phyloP scores from a whole-genome alignment of 2,888 invertebrate genomes.

The Loripinus fragilis region DNA sequence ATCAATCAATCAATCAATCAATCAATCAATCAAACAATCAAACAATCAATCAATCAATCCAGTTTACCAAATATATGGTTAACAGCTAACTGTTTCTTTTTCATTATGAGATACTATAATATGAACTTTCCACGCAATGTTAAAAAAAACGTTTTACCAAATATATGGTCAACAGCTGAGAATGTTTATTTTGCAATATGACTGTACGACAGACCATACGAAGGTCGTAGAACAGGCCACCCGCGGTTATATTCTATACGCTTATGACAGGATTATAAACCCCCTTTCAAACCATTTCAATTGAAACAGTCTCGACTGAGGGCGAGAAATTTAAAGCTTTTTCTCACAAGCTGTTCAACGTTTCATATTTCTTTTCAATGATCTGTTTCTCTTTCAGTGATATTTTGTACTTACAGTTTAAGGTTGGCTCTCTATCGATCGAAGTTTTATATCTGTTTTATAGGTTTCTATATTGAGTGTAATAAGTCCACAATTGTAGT shows the following conservation, averaged over 20 bases:
- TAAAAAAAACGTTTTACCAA: too few relatives aligned
- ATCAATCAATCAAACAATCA: too few relatives aligned
- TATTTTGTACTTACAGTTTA: conserved; percentile 14
- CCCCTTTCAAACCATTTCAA: conserved; percentile 3
- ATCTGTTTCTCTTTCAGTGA: background rate
- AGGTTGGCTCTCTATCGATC: conserved; percentile 1
- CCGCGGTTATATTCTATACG: background rate
- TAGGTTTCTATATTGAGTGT: background rate
- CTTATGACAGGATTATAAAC: conserved; percentile 14
- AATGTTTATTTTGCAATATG: background rate
- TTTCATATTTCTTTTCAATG: conserved; percentile 2
- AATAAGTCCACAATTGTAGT: too few relatives aligned
- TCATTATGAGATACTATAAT: too few relatives aligned
- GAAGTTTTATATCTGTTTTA: background rate
- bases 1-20: too few relatives aligned
- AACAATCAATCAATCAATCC: too few relatives aligned
- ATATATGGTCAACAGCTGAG: too few relatives aligned
- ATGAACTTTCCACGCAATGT: too few relatives aligned
- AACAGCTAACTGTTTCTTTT: too few relatives aligned
- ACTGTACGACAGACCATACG: background rate
- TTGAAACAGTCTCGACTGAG: conserved; percentile 12
- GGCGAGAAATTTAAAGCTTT: conserved; percentile 17
- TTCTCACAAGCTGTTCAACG: conserved; percentile 11
- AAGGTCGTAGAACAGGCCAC: conserved; percentile 5
- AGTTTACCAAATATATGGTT: too few relatives aligned